Conservation (phyloP, 2,113 vertebrate genomes). For the Vulpes vulpes region DNA sequence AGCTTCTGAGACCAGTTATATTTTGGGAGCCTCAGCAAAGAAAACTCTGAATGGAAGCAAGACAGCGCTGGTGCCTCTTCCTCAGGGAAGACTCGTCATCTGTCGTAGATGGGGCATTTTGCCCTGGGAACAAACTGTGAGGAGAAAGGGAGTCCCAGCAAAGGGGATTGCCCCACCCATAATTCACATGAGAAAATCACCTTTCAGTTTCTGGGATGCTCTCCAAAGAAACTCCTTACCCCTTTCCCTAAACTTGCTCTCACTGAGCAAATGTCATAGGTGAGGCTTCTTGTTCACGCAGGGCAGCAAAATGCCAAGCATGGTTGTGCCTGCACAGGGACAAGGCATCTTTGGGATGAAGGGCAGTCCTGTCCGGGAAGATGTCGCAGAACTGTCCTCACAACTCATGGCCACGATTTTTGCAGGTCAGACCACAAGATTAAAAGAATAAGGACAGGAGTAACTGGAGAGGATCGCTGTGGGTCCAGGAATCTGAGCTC, state of each 20-base stretch:
- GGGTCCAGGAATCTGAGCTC: neutral
- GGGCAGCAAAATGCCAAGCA: neutral
- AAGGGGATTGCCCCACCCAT: neutral
- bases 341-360: neutral
- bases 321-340: neutral
- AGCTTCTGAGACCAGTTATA: neutral
- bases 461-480: accelerated
- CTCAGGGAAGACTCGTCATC: neutral
- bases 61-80: neutral
- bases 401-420: accelerated
- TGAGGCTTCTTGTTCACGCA: neutral
- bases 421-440: neutral
- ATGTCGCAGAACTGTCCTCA: accelerated
- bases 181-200: neutral
- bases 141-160: neutral
- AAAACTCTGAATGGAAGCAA: neutral
- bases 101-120: neutral
- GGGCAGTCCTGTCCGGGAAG: neutral
- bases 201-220: neutral
- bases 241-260: neutral
- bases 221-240: neutral
- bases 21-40: neutral
- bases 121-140: neutral
- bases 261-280: neutral
- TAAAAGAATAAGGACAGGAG: neutral